Evolutionary conservation across 2,113 vertebrate species (phyloP).

Genomic region (Dascyllus trimaculatus): DNA sequence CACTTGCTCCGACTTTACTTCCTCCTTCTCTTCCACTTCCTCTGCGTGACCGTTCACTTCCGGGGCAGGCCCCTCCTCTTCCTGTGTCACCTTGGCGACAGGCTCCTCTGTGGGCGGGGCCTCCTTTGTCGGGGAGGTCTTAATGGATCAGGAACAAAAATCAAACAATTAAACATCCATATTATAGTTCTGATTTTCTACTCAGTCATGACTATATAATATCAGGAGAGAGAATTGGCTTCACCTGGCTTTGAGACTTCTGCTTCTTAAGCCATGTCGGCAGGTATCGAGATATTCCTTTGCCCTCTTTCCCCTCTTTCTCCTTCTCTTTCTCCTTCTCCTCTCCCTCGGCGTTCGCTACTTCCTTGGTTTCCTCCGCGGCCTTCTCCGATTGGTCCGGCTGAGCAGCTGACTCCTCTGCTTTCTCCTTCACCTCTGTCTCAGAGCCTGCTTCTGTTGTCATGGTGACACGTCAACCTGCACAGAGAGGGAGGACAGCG

Average conservation of each 20-base stretch:
- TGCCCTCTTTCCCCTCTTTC: slow-evolving; percentile 88
- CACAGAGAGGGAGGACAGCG: neutral
- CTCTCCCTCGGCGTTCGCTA: slow-evolving; percentile 68
- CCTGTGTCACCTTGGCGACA: slow-evolving; percentile 74
- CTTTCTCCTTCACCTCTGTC: slow-evolving; percentile 92
- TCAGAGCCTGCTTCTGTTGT: slow-evolving; percentile 92
- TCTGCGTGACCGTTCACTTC: slow-evolving; percentile 79
- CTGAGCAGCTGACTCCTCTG: slow-evolving; percentile 73
- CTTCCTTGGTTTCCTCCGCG: slow-evolving; percentile 82
- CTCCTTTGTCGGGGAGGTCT: slow-evolving; percentile 78
- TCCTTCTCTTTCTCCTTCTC: slow-evolving; percentile 82
- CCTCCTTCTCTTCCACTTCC: slow-evolving; percentile 79
- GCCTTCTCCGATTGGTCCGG: slow-evolving; percentile 65
- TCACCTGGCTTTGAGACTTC: slow-evolving; percentile 90
- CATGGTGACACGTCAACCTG: slow-evolving; percentile 90
- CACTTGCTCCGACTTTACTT: slow-evolving; percentile 78
- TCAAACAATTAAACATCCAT: neutral
- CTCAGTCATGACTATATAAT: neutral
- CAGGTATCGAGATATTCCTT: slow-evolving; percentile 94
- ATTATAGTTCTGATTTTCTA: neutral
- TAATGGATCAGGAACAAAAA: neutral
- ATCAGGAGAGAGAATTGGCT: neutral
- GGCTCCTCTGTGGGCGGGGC: slow-evolving; percentile 55
- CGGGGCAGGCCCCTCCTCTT: slow-evolving; percentile 67
- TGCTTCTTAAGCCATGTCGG: slow-evolving; percentile 98